Conservation (phyloP, 2,797 vertebrate genomes). For the Adelosebastes latens region DNA sequence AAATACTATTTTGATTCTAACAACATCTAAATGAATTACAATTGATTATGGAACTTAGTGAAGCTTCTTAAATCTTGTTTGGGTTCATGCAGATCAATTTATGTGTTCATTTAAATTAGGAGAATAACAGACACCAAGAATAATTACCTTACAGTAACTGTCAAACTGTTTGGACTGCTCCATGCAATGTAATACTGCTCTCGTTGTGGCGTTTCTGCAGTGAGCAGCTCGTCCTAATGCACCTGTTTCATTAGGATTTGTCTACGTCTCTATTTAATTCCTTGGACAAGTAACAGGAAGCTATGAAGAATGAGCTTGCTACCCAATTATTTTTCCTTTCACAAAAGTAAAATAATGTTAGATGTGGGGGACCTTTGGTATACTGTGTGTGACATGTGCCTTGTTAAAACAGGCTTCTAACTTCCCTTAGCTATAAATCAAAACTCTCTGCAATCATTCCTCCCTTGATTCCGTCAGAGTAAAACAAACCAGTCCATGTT, state of each 20-base stretch:
- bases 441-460: slow-evolving; percentile 13
- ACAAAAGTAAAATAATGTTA: background rate
- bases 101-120: background rate
- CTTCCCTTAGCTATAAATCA: slow-evolving; percentile 16
- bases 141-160: background rate
- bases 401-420: slow-evolving; percentile 38
- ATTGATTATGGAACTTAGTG: background rate
- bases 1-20: background rate
- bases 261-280: background rate
- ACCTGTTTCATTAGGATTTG: slow-evolving; percentile 3
- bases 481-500: background rate
- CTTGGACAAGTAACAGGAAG: background rate
- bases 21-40: background rate
- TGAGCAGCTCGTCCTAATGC: background rate
- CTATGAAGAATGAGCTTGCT: background rate
- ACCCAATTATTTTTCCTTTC: slow-evolving; percentile 2
- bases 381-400: background rate
- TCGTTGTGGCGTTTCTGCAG: background rate
- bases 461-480: background rate
- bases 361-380: slow-evolving; percentile 9
- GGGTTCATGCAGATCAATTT: background rate
- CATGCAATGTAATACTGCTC: background rate
- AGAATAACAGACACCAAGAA: background rate
- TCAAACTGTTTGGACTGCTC: background rate
- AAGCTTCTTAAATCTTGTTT: background rate